phyloP scores from a whole-genome alignment of 2,113 vertebrate genomes.

The human region GRCh38 chr11:112078501-112079000 shows the following conservation, averaged over 20 bases:
- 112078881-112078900: neutral
- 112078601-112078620: slow-evolving; percentile 9
- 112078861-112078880: neutral
- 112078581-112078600: neutral
- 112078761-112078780: neutral
- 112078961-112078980: neutral
- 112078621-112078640: neutral
- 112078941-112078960: neutral
- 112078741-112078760: neutral
- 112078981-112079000: neutral
- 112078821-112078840: neutral
- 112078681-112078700: neutral
- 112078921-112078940: slow-evolving; percentile 1
- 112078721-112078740: neutral
- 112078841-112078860: neutral
- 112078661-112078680: neutral
- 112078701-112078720: neutral
- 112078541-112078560: slow-evolving; percentile 10
- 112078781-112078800: neutral
- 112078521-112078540: slow-evolving; percentile 38
- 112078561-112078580: slow-evolving; percentile 1
- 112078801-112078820: neutral
- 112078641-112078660: neutral
- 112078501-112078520: neutral
- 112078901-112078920: neutral